Evolutionary conservation across 2,113 vertebrate species (phyloP).

Genomic region (mouse (Mus musculus)): GRCm39 chr6:144834501-144835000

Average conservation of each 20-base stretch:
- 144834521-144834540: neutral
- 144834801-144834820: neutral
- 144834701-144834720: neutral
- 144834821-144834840: neutral
- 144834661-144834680: neutral
- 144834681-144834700: neutral
- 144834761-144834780: neutral
- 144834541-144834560: neutral
- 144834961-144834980: neutral
- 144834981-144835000: neutral
- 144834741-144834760: slow-evolving; percentile 24
- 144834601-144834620: neutral
- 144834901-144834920: neutral
- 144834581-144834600: neutral
- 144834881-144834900: neutral
- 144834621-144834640: neutral
- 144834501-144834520: neutral
- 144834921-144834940: neutral
- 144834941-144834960: neutral
- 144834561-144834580: neutral
- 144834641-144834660: neutral
- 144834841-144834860: slow-evolving; percentile 13
- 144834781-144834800: neutral
- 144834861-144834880: neutral
- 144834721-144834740: neutral